Percentiles rank a stretch among this genome's conserved stretches.
These are phyloP conservation scores for Epiblema foenella DNA, from an alignment of 2,888 invertebrate species.

Conservation along the genomic window DNA sequence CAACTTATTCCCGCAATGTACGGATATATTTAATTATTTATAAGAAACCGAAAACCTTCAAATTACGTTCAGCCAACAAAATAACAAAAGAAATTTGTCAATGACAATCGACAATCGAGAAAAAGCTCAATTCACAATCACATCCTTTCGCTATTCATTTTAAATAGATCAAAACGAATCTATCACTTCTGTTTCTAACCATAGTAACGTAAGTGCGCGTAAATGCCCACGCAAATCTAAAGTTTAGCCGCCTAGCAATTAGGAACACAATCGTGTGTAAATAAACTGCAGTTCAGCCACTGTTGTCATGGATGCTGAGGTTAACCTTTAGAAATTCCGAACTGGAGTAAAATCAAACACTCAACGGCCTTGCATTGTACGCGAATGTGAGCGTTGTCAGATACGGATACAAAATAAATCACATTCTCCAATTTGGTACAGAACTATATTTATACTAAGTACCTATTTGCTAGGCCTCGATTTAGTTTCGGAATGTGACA, in stretches of 20 bases:
- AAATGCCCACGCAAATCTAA: not conserved
- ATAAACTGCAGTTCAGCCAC: not conserved
- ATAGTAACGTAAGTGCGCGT: not conserved
- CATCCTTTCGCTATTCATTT: slow-evolving; percentile 23
- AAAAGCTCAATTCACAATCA: slow-evolving; percentile 11
- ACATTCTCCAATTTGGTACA: slow-evolving; percentile 23
- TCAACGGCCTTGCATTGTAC: slow-evolving; percentile 22
- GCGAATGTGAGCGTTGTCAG: not conserved
- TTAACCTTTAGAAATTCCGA: slow-evolving; percentile 6
- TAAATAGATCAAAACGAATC: slow-evolving; percentile 23
- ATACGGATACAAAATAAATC: not conserved
- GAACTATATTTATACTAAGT: not conserved
- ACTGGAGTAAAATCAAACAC: slow-evolving; percentile 17
- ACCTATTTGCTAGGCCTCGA: too few species aligned
- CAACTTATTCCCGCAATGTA: too few species aligned
- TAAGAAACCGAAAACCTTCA: slow-evolving; percentile 2
- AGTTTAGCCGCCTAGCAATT: not conserved
- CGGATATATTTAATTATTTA: too few species aligned
- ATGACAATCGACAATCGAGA: slow-evolving; percentile 3
- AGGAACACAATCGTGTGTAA: not conserved
- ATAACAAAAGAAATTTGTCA: slow-evolving; percentile 5
- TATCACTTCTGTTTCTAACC: not conserved
- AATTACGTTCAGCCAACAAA: slow-evolving; percentile 15
- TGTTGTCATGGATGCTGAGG: not conserved
- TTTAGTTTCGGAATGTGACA: too few species aligned